These are phyloP conservation scores for Apostichopus californicus DNA, from an alignment of 35 echinoderm and acorn worm species.

Conservation along the genomic window DNA sequence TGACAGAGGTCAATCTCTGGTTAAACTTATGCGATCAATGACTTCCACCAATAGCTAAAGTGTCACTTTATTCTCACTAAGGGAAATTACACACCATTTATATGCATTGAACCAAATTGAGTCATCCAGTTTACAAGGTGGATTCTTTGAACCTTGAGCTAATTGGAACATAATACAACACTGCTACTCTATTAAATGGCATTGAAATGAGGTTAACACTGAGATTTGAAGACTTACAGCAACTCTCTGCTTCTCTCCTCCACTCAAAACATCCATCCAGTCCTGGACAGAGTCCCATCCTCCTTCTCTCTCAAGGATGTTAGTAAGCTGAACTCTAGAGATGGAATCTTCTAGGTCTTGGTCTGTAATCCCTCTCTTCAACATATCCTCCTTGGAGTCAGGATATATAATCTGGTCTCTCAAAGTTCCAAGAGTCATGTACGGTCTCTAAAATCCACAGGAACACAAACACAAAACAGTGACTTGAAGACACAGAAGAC, in stretches of 20 bases:
- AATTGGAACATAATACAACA: no score
- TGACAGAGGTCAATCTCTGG: no score
- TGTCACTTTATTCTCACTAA: no score
- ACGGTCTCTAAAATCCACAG: slow-evolving; percentile 79
- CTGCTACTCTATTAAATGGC: no score
- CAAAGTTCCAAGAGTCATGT: slow-evolving; percentile 97
- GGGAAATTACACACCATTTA: no score
- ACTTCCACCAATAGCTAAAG: no score
- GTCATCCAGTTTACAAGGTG: no score
- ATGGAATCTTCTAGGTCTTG: slow-evolving; percentile 80
- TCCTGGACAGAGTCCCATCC: slow-evolving; percentile 90
- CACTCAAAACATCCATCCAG: slow-evolving; percentile 99
- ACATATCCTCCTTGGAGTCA: slow-evolving; percentile 95
- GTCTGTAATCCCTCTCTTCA: slow-evolving; percentile 84
- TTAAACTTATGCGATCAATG: no score
- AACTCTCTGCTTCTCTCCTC: slow-evolving; percentile 95
- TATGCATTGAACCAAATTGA: no score
- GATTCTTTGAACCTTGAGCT: no score
- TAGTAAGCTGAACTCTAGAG: slow-evolving; percentile 72
- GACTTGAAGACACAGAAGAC: neutral
- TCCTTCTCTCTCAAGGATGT: slow-evolving; percentile 91
- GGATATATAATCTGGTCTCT: slow-evolving; percentile 98
- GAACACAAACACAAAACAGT: neutral
- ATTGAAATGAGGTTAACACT: no score
- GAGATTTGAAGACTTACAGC: slow-evolving; percentile 67